Conservation (phyloP, 2,888 invertebrate genomes). For the Encarsia formosa region DNA sequence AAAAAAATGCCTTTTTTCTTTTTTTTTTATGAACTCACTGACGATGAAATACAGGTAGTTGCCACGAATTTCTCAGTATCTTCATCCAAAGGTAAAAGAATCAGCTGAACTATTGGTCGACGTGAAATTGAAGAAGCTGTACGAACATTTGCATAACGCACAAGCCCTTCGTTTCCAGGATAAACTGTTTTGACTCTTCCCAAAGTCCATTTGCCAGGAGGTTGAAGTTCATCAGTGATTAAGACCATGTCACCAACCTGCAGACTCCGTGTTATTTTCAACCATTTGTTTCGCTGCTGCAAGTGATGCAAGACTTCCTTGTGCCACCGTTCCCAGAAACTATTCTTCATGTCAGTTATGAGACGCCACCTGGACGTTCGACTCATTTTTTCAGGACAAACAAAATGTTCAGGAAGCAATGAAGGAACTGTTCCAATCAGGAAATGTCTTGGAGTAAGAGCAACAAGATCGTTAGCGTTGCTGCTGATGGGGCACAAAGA, state of each 20-base stretch:
- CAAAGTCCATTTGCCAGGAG: background rate
- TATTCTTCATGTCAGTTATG: background rate
- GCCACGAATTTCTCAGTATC: background rate
- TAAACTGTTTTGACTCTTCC: slow-evolving; percentile 9
- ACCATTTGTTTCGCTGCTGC: background rate
- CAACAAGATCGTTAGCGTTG: background rate
- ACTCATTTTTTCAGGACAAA: background rate
- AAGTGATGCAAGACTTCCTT: background rate
- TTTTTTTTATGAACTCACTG: no score
- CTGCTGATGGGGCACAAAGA: background rate
- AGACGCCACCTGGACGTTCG: background rate
- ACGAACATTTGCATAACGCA: slow-evolving; percentile 6
- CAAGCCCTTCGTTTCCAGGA: slow-evolving; percentile 2
- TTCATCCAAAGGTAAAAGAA: slow-evolving; percentile 1
- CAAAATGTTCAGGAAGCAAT: background rate
- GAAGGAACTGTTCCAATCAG: background rate
- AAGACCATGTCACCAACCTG: background rate
- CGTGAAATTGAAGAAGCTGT: background rate
- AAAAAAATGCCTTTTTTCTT: no score
- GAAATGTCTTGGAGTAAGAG: background rate
- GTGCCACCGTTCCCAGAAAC: background rate
- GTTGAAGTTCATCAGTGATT: background rate
- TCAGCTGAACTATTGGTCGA: slow-evolving; percentile 7
- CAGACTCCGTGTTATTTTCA: background rate
- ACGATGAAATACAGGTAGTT: no score